phyloP scores from a whole-genome alignment of 64 coral and sea anemone species.

The Stichodactyla mertensii region DNA sequence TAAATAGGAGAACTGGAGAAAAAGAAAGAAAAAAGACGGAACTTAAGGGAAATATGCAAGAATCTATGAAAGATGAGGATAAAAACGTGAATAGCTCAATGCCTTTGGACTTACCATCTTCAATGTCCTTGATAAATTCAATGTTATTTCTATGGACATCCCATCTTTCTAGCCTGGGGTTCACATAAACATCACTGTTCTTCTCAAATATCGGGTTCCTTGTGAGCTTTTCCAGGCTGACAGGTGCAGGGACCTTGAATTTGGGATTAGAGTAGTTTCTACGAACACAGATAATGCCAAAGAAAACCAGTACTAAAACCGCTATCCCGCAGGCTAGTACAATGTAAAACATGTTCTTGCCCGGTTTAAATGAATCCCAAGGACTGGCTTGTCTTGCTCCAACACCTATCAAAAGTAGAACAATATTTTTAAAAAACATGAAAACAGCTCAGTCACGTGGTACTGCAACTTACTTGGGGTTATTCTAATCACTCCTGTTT shows the following conservation, averaged over 20 bases:
- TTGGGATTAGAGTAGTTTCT: neutral
- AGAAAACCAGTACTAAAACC: neutral
- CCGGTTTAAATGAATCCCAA: conserved; percentile 20
- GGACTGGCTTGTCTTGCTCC: neutral
- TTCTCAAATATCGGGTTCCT: conserved; percentile 72
- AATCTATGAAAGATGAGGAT: neutral
- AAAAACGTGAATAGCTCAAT: neutral
- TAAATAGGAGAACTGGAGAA: neutral
- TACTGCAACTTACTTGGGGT: neutral
- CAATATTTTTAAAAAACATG: neutral
- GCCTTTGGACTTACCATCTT: conserved; percentile 44
- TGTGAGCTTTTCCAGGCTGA: conserved; percentile 53
- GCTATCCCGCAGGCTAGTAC: neutral
- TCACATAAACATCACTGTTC: conserved; percentile 31
- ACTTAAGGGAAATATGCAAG: neutral
- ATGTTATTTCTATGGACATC: conserved; percentile 63
- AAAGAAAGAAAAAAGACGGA: neutral
- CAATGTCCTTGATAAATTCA: conserved; percentile 72
- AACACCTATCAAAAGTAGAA: neutral
- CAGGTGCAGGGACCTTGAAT: conserved; percentile 43
- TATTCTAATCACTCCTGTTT: conserved; percentile 22
- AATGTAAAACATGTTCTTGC: conserved; percentile 19
- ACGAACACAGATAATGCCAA: neutral
- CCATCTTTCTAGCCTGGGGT: conserved; percentile 58
- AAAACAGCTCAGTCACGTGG: neutral